Percentiles rank a stretch among this genome's conserved stretches.
Conservation (phyloP, 2,113 vertebrate genomes). For the Eurystomus gularis region DNA sequence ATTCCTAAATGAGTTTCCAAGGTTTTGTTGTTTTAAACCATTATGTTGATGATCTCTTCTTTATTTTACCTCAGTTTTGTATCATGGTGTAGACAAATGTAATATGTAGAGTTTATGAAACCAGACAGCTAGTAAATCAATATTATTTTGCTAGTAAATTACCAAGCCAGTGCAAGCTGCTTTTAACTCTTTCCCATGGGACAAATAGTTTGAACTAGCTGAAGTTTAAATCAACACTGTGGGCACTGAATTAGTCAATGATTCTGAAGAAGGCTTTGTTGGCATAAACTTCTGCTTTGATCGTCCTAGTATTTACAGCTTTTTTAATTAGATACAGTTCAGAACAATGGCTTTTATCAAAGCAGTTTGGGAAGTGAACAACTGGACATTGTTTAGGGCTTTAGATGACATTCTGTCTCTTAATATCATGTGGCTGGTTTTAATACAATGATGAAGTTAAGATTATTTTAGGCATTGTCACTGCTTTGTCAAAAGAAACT, state of each 20-base stretch:
- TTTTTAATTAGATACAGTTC: conserved; percentile 67
- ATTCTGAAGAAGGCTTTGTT: conserved; percentile 60
- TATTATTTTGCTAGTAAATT: conserved; percentile 71
- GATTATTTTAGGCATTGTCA: conserved; percentile 16
- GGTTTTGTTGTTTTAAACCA: conserved; percentile 47
- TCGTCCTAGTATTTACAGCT: conserved; percentile 52
- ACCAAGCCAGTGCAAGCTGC: conserved; percentile 29
- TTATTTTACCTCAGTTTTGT: conserved; percentile 49
- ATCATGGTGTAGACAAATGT: conserved; percentile 49
- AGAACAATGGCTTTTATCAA: conserved; percentile 58
- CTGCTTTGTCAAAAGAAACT: conserved; percentile 15
- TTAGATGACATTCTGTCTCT: conserved; percentile 45
- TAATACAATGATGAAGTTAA: conserved; percentile 15
- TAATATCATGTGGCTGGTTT: conserved; percentile 46
- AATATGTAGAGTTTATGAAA: conserved; percentile 59
- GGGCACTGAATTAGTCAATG: conserved; percentile 52
- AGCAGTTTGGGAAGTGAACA: conserved; percentile 45
- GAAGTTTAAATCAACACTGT: conserved; percentile 61
- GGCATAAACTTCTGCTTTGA: conserved; percentile 65
- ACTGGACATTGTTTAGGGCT: conserved; percentile 54
- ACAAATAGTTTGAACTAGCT: conserved; percentile 62
- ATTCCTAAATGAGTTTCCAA: conserved; percentile 36
- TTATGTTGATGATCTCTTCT: conserved; percentile 22
- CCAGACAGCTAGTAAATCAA: conserved; percentile 73
- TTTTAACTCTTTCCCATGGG: conserved; percentile 74